These are phyloP conservation scores for Trichacis sp. DNA, from an alignment of 2,888 invertebrate species.

Conservation along the genomic window DNA sequence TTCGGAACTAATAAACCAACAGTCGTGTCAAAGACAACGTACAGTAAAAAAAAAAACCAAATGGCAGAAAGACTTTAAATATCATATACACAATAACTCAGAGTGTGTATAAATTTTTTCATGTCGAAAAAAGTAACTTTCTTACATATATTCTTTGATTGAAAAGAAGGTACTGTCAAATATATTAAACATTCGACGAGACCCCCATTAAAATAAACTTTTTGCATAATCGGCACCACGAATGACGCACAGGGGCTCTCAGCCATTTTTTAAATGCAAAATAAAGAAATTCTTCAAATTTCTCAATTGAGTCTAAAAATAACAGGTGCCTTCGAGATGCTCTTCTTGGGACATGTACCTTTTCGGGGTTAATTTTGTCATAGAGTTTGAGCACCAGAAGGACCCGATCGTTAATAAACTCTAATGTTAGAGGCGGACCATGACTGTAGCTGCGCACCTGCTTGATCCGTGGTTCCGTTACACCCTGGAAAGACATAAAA, in stretches of 20 bases:
- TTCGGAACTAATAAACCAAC: too few relatives aligned
- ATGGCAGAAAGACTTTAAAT: too few relatives aligned
- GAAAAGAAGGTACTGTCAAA: too few relatives aligned
- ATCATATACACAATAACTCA: too few relatives aligned
- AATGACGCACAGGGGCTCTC: slow-evolving; percentile 56
- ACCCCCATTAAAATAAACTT: too few relatives aligned
- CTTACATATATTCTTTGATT: too few relatives aligned
- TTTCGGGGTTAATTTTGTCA: slow-evolving; percentile 94
- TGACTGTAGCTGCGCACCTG: slow-evolving; percentile 79
- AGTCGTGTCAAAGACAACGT: too few relatives aligned
- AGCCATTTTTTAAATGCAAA: slow-evolving; percentile 16
- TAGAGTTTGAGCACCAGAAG: slow-evolving; percentile 95
- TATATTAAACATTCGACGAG: too few relatives aligned
- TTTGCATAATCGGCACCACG: slow-evolving; percentile 53
- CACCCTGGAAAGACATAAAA: slow-evolving; percentile 73
- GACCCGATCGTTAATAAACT: slow-evolving; percentile 89
- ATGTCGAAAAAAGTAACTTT: too few relatives aligned
- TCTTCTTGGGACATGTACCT: slow-evolving; percentile 76
- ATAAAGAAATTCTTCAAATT: not conserved
- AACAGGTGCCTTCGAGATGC: slow-evolving; percentile 4
- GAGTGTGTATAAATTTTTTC: too few relatives aligned
- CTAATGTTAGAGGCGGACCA: slow-evolving; percentile 83
- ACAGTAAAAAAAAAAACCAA: too few relatives aligned
- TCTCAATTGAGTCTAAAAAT: too few relatives aligned
- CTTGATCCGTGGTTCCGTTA: slow-evolving; percentile 73